Evolutionary conservation across 2,888 invertebrate genomes (phyloP), one percentile per base, ranked within the genome.

Genomic region (Athalia cordata): DNA sequence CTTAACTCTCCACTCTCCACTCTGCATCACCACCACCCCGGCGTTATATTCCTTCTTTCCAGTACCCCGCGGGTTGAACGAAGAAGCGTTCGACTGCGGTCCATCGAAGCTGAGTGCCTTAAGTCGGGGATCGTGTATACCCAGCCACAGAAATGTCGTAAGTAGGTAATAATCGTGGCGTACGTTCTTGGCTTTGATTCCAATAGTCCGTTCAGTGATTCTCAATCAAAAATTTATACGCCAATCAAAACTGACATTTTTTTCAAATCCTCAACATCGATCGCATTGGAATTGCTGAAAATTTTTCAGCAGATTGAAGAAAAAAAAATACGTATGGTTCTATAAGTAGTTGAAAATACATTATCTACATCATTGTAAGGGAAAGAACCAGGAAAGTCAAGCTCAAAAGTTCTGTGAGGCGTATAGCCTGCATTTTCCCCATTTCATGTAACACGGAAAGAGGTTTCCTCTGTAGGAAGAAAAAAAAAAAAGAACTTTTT

Each of bases 161-260:
- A 72, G 72, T 72, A 59, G 57, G 72, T 59, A 72, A 72, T 72
- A 72, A 72, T 72, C 57, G 57, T 13, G 15, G 59, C 13, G 59
- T 67, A 15, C 13, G 50, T 52, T 29, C 68, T 15, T 55, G 43
- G 13, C 68, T 50, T 47, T n/a, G 11, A 55, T 55, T 55, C 47
- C 47, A 59, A 47, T 47, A 13, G 59, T n/a, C 59, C 11, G 59
- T 11, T 15, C 72, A 72, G 72, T 59, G 70, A 45, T 47, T 5
- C 70, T 72, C 70, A 72, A 59, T 47, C 70, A 47, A 7, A 9
- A 7, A 55, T 55, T 55, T 55, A 55, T 29, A 29, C 29, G 29
- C 29, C 29, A 29, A 29, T 29, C 29, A 29, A 0, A 29, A 29
- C 29, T 2, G 29, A 29, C 29, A 29, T 29, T 29, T 29, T 29